Evolutionary conservation across 2,888 invertebrate genomes (phyloP).

Genomic region (Cecidostiba fungosa): DNA sequence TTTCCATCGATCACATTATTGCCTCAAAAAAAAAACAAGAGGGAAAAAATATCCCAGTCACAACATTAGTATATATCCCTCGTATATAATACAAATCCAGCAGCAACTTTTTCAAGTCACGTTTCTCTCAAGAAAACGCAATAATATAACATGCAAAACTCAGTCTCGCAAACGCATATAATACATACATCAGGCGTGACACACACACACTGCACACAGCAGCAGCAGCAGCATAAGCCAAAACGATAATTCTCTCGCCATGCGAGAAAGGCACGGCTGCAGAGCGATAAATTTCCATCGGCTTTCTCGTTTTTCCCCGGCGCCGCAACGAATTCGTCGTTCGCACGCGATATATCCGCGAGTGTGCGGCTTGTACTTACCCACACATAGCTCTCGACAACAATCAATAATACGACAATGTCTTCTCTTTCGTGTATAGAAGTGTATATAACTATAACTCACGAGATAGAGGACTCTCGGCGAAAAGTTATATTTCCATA

Average conservation of each 20-base stretch:
- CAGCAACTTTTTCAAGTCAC: neutral
- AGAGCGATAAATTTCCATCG: conserved; percentile 22
- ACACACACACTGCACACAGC: neutral
- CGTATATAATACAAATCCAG: neutral
- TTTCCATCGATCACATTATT: no score
- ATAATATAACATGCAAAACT: neutral
- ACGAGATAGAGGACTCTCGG: no score
- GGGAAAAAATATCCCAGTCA: no score
- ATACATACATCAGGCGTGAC: no score
- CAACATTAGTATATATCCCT: no score
- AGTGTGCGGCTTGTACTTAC: neutral
- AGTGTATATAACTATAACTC: no score
- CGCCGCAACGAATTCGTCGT: conserved; percentile 4
- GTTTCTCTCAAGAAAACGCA: conserved; percentile 7
- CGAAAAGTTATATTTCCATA: no score
- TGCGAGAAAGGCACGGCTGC: neutral
- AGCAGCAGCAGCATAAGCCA: neutral
- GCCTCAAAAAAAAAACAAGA: no score
- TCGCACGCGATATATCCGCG: neutral
- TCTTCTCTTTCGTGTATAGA: no score
- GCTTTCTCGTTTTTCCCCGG: conserved; percentile 10
- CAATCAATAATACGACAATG: neutral
- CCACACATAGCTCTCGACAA: neutral
- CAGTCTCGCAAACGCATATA: no score
- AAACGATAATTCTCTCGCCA: conserved; percentile 1